Conservation (phyloP, 2,113 vertebrate genomes). For the Psephotus haematonotus region DNA sequence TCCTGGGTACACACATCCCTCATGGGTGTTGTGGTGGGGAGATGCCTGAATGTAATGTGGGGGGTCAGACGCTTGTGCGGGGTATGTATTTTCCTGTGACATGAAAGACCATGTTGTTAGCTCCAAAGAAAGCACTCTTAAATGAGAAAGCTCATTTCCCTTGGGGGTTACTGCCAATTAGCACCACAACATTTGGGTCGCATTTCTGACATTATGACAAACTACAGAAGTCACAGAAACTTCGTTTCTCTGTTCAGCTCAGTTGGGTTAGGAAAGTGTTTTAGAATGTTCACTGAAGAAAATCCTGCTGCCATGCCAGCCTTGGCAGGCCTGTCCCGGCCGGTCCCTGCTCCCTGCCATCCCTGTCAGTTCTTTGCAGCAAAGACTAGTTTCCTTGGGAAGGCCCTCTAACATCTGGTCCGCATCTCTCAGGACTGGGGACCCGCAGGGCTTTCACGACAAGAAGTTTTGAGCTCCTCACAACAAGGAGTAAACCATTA, state of each 20-base stretch:
- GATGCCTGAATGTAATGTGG: background rate
- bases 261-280: background rate
- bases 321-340: rapidly evolving
- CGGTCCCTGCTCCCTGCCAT: background rate
- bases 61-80: background rate
- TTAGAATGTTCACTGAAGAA: background rate
- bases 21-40: background rate
- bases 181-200: slow-evolving; percentile 9
- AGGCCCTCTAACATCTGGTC: slow-evolving; percentile 18
- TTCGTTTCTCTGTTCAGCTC: background rate
- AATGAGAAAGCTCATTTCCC: slow-evolving; percentile 44
- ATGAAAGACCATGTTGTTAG: background rate
- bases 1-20: background rate
- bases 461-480: background rate
- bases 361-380: background rate
- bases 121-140: slow-evolving; percentile 3
- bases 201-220: slow-evolving; percentile 16
- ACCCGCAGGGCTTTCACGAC: background rate
- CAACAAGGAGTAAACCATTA: slow-evolving; percentile 6
- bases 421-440: background rate
- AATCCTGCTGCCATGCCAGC: background rate
- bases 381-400: background rate
- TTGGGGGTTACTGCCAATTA: slow-evolving; percentile 28
- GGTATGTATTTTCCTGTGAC: background rate
- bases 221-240: background rate